Percentiles rank a stretch among this genome's conserved stretches.
Evolutionary conservation across 2,113 vertebrate species (phyloP).

Genomic region (Coreoperca whiteheadi): DNA sequence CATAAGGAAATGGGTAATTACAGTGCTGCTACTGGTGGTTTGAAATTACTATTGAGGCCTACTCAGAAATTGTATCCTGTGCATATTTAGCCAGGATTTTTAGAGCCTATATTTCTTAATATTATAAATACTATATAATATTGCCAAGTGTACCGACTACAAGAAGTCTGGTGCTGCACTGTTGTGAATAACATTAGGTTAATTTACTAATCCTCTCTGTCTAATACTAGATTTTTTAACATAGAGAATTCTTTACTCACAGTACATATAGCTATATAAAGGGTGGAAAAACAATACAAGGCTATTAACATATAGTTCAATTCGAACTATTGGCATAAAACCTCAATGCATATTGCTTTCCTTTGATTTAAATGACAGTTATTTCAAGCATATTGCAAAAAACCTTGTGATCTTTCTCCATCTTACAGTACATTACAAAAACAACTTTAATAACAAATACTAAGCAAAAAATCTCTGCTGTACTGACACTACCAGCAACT

Average conservation of each 20-base stretch:
- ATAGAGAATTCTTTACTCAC: conserved; percentile 5
- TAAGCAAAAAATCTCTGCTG: conserved; percentile 19
- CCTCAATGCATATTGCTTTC: neutral
- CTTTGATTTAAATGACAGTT: neutral
- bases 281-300: conserved; percentile 64
- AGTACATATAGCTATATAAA: neutral
- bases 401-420: conserved; percentile 62
- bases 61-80: neutral
- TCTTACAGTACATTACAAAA: conserved; percentile 9
- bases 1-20: neutral
- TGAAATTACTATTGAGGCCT: neutral
- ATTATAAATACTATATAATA: neutral
- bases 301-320: conserved; percentile 16
- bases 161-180: conserved; percentile 10
- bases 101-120: neutral
- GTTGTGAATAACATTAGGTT: conserved; percentile 33
- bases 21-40: neutral
- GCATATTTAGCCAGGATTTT: neutral
- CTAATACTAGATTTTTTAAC: conserved; percentile 42
- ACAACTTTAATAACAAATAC: conserved; percentile 27
- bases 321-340: neutral
- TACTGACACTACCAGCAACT: conserved; percentile 47
- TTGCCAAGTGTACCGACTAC: neutral
- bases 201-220: conserved; percentile 61
- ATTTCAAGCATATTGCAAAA: neutral